phyloP scores from a whole-genome alignment of 2,888 invertebrate genomes.

The Escarpia spicata region DNA sequence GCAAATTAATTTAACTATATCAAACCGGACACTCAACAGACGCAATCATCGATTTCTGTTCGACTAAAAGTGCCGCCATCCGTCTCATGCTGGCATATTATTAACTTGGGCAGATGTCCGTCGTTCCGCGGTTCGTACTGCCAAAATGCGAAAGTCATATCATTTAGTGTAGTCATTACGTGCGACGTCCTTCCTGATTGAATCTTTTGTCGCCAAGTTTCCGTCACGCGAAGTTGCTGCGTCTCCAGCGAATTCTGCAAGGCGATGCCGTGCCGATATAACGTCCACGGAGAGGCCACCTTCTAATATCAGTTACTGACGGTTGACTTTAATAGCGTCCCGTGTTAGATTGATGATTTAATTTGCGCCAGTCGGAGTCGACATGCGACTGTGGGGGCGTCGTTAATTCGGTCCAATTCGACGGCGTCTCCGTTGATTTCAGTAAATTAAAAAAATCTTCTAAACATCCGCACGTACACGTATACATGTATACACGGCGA shows the following conservation, averaged over 20 bases:
- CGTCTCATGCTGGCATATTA: background rate
- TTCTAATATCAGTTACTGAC: background rate
- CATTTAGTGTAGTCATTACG: background rate
- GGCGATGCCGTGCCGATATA: background rate
- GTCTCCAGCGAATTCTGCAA: background rate
- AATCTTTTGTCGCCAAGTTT: slow-evolving; percentile 6
- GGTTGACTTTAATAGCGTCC: background rate
- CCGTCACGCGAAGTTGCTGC: background rate
- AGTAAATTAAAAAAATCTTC: background rate
- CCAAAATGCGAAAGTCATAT: background rate
- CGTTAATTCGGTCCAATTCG: background rate
- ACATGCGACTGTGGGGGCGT: background rate
- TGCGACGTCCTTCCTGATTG: background rate
- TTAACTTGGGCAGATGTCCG: background rate
- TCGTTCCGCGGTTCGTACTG: background rate
- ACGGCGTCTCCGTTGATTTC: background rate
- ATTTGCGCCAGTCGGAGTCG: background rate
- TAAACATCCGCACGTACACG: background rate
- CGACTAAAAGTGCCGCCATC: background rate
- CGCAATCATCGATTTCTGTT: background rate
- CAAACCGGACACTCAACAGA: background rate
- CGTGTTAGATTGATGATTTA: slow-evolving; percentile 4
- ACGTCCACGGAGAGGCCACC: background rate
- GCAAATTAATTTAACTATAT: background rate
- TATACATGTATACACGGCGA: background rate